Conservation (phyloP, 2,113 vertebrate species). For the Apteryx mantelli region DNA sequence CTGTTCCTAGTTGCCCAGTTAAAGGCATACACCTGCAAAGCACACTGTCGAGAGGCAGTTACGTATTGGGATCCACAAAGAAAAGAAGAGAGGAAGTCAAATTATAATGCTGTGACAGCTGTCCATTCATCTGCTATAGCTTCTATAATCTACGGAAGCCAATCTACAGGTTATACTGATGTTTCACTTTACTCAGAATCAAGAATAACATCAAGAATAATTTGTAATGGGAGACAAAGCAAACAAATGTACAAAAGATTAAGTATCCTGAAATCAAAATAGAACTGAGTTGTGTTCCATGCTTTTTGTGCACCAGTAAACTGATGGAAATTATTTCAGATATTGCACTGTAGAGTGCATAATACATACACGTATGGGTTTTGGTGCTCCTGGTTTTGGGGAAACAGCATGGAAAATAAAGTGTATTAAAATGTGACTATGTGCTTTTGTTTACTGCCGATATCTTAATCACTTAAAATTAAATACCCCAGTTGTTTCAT, state of each 20-base stretch:
- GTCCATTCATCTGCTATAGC: conserved; percentile 75
- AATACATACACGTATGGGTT: not conserved
- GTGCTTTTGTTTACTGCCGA: not conserved
- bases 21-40: conserved; percentile 60
- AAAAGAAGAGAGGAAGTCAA: conserved; percentile 68
- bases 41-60: conserved; percentile 56
- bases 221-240: conserved; percentile 28
- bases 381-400: not conserved
- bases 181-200: conserved; percentile 45
- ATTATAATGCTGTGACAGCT: conserved; percentile 78
- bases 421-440: not conserved
- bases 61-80: conserved; percentile 52
- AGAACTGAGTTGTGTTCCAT: not conserved
- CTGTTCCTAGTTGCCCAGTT: not conserved
- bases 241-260: not conserved
- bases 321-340: not conserved
- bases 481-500: not conserved
- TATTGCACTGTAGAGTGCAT: not conserved
- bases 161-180: conserved; percentile 61
- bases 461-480: not conserved
- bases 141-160: conserved; percentile 64
- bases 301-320: not conserved
- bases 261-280: not conserved
- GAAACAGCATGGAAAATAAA: not conserved
- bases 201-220: not conserved